Conservation (phyloP, 2,797 vertebrate species). For the Hippopotamyrus pictus region DNA sequence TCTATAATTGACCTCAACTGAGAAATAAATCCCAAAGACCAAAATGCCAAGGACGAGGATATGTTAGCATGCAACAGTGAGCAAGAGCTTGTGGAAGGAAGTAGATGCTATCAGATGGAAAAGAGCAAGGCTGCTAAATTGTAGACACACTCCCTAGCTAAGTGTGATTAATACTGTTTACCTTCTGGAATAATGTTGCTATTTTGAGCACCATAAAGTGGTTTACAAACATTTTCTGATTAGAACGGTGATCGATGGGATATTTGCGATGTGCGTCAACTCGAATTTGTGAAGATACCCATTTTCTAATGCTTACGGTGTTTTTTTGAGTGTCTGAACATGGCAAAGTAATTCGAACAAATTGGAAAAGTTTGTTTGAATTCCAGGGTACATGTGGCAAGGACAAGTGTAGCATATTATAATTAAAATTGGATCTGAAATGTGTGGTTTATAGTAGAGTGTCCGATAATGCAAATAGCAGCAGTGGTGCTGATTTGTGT, state of each 20-base stretch:
- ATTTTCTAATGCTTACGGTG: neutral
- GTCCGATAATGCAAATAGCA: neutral
- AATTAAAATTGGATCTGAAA: neutral
- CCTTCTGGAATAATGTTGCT: neutral
- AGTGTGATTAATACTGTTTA: slow-evolving; percentile 7
- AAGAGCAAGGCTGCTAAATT: neutral
- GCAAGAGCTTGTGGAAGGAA: neutral
- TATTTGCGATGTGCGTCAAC: neutral
- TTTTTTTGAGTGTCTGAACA: neutral
- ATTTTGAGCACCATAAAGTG: neutral
- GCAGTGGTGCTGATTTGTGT: neutral
- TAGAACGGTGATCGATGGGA: neutral
- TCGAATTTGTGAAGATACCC: neutral
- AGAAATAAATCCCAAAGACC: neutral
- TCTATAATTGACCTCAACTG: neutral
- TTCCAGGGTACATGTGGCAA: neutral
- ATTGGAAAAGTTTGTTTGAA: neutral
- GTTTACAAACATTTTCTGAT: neutral
- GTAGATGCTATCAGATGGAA: neutral
- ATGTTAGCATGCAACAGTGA: neutral
- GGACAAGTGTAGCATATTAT: neutral
- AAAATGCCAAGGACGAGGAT: neutral
- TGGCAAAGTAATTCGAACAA: neutral
- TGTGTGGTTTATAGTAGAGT: neutral
- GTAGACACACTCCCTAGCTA: neutral